These are phyloP conservation scores for Homalodisca vitripennis DNA, from an alignment of 1,140 invertebrate genomes.

Conservation along the genomic window DNA sequence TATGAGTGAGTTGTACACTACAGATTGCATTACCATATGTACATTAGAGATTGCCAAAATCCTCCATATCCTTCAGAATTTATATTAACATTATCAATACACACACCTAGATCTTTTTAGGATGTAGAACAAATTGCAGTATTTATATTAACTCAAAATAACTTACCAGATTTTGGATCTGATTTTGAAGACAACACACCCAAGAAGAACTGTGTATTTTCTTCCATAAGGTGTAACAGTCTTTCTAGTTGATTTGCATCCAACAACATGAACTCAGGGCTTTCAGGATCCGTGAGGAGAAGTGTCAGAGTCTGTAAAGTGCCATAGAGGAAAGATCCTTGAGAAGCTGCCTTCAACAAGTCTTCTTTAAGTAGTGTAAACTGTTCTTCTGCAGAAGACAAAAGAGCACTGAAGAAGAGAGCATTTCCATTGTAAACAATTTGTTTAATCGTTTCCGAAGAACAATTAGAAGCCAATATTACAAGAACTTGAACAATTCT, in stretches of 20 bases:
- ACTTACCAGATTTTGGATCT: slow-evolving; percentile 42
- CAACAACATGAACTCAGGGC: slow-evolving; percentile 35
- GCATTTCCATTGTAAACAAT: slow-evolving; percentile 15
- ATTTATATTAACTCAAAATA: not conserved
- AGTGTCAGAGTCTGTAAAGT: slow-evolving; percentile 44
- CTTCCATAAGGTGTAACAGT: slow-evolving; percentile 47
- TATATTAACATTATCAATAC: too few relatives aligned
- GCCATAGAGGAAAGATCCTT: slow-evolving; percentile 48
- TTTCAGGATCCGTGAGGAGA: slow-evolving; percentile 39
- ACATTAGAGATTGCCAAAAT: too few relatives aligned
- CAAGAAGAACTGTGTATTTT: slow-evolving; percentile 48
- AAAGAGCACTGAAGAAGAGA: slow-evolving; percentile 35
- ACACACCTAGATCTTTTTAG: too few relatives aligned
- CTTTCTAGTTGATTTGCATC: slow-evolving; percentile 37
- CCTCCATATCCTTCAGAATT: too few relatives aligned
- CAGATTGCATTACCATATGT: too few relatives aligned
- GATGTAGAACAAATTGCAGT: too few relatives aligned
- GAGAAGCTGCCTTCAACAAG: slow-evolving; percentile 47
- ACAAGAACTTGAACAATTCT: slow-evolving; percentile 48
- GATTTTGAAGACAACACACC: slow-evolving; percentile 46
- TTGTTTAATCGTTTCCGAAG: slow-evolving; percentile 8
- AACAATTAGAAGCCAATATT: slow-evolving; percentile 37
- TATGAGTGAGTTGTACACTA: too few relatives aligned
- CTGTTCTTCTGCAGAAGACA: slow-evolving; percentile 44
- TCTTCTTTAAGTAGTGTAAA: slow-evolving; percentile 46